phyloP scores from a whole-genome alignment of 2,888 invertebrate species.

The Synergus laeviventris region DNA sequence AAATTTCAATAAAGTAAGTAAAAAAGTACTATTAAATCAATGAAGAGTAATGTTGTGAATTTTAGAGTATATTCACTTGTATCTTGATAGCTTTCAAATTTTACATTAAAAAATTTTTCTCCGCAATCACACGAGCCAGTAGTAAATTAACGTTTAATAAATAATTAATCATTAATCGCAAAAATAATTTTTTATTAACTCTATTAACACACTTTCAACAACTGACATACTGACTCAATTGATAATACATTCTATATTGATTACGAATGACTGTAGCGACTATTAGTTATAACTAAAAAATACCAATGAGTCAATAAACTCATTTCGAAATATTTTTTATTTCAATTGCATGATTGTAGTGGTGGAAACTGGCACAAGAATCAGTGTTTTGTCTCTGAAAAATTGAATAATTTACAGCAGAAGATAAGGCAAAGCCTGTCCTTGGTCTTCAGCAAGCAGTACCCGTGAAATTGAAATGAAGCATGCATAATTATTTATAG shows the following conservation, averaged over 20 bases:
- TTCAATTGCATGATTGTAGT: not conserved
- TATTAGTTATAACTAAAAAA: too few relatives aligned
- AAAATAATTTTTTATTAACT: too few relatives aligned
- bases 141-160: too few relatives aligned
- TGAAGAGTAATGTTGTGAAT: too few relatives aligned
- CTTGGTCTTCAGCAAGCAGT: conserved; percentile 36
- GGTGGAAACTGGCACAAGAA: not conserved
- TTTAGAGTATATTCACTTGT: too few relatives aligned
- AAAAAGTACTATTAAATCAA: too few relatives aligned
- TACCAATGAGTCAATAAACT: not conserved
- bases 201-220: not conserved
- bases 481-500: conserved; percentile 46
- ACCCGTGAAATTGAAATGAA: conserved; percentile 32
- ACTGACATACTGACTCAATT: not conserved
- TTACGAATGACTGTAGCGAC: too few relatives aligned
- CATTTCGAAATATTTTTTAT: too few relatives aligned
- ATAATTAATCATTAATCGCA: too few relatives aligned
- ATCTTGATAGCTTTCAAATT: too few relatives aligned
- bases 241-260: not conserved
- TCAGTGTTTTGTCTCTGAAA: not conserved
- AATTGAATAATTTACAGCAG: not conserved
- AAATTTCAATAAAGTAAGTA: not conserved
- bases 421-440: conserved; percentile 8
- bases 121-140: too few relatives aligned
- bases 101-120: too few relatives aligned